A percentile compares a stretch with the other conserved stretches of the same genome.
phyloP scores from a whole-genome alignment of 2,113 vertebrate genomes.

The Sylvicapra grimmia region DNA sequence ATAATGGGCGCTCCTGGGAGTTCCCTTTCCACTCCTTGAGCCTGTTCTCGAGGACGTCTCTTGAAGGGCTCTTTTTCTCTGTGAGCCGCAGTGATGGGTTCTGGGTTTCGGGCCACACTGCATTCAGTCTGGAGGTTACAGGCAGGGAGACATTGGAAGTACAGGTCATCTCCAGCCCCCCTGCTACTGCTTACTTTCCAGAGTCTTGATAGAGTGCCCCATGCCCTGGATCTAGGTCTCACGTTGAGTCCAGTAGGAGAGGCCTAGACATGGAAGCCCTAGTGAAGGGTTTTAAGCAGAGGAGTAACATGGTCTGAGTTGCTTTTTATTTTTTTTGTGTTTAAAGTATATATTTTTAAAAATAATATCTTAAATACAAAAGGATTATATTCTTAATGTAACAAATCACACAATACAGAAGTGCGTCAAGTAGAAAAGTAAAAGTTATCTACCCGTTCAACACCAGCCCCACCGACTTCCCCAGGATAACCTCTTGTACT shows the following conservation, averaged over 20 bases:
- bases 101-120: neutral
- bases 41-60: neutral
- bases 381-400: neutral
- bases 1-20: neutral
- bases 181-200: neutral
- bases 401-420: neutral
- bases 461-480: neutral
- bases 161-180: neutral
- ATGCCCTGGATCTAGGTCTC: neutral
- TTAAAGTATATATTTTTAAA: neutral
- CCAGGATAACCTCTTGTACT: neutral
- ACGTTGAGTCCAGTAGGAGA: neutral
- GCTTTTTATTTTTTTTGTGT: neutral
- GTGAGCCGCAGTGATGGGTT: neutral
- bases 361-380: neutral
- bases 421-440: neutral
- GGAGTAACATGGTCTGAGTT: neutral
- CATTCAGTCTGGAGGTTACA: neutral
- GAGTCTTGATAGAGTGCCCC: neutral
- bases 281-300: neutral
- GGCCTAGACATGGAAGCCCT: neutral
- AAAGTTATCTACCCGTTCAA: neutral
- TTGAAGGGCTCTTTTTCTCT: rapidly evolving
- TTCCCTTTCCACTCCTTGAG: neutral
- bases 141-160: neutral